These are phyloP conservation scores for Linnaemya vulpina DNA, from an alignment of 2,888 invertebrate species.

Conservation along the genomic window DNA sequence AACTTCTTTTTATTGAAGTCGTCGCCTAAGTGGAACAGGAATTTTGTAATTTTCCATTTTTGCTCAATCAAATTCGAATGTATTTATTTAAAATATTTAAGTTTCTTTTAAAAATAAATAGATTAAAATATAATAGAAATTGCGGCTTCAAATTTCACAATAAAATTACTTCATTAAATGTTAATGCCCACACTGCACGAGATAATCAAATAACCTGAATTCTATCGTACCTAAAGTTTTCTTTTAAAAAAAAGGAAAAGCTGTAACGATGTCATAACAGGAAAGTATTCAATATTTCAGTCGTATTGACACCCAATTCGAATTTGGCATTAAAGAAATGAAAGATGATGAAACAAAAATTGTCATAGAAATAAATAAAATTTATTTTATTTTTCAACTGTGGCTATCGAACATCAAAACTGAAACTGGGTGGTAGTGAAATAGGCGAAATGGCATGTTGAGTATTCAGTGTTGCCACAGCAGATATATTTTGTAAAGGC, in stretches of 20 bases:
- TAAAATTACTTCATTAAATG: not conserved
- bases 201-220: slow-evolving; percentile 53
- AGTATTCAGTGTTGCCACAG: not conserved
- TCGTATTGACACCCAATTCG: slow-evolving; percentile 55
- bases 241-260: slow-evolving; percentile 12
- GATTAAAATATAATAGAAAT: slow-evolving; percentile 17
- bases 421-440: not conserved
- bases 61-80: no score
- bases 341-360: not conserved
- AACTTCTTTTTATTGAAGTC: no score
- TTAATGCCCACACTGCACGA: not conserved
- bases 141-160: slow-evolving; percentile 25
- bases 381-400: slow-evolving; percentile 31
- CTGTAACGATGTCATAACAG: slow-evolving; percentile 55
- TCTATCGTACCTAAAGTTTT: slow-evolving; percentile 51
- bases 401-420: slow-evolving; percentile 22
- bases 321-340: slow-evolving; percentile 41
- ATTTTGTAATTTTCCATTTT: no score
- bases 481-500: no score
- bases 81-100: no score
- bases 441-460: slow-evolving; percentile 18
- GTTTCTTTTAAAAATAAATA: no score
- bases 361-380: slow-evolving; percentile 22
- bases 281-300: slow-evolving; percentile 60
- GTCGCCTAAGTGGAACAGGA: no score